Percentiles rank a stretch among this genome's conserved stretches.
These are phyloP conservation scores for Mormyrops attenuatus DNA, from an alignment of 2,797 vertebrate genomes.

Conservation along the genomic window DNA sequence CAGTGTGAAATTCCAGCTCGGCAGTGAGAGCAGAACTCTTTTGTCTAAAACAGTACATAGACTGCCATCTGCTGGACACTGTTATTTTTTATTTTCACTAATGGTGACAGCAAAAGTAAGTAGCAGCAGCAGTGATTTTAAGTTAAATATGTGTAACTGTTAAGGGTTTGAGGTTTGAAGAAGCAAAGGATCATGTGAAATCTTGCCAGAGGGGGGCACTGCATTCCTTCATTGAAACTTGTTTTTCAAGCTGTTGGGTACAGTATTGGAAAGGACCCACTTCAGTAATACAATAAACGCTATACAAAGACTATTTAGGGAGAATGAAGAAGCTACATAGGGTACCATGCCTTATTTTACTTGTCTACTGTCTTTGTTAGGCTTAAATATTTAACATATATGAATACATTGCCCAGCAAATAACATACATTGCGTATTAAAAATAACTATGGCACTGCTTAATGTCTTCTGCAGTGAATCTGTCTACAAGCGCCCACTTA, in stretches of 20 bases:
- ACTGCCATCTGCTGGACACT: constrained; percentile 64
- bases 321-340: not conserved
- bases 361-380: not conserved
- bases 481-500: not conserved
- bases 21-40: not conserved
- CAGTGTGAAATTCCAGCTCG: not conserved
- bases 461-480: not conserved
- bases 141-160: not conserved
- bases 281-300: not conserved
- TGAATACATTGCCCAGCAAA: not conserved
- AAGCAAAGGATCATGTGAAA: not conserved
- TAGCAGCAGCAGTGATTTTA: not conserved
- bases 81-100: constrained; percentile 23
- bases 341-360: not conserved
- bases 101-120: constrained; percentile 16
- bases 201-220: not conserved
- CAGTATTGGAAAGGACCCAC: not conserved
- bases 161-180: not conserved
- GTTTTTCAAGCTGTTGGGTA: not conserved
- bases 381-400: not conserved
- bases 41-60: constrained; percentile 27
- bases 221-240: not conserved
- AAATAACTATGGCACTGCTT: not conserved
- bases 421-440: not conserved
- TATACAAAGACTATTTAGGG: not conserved